Evolutionary conservation across 2,113 vertebrate genomes (phyloP).

Genomic region (Periophthalmodon schlosseri): DNA sequence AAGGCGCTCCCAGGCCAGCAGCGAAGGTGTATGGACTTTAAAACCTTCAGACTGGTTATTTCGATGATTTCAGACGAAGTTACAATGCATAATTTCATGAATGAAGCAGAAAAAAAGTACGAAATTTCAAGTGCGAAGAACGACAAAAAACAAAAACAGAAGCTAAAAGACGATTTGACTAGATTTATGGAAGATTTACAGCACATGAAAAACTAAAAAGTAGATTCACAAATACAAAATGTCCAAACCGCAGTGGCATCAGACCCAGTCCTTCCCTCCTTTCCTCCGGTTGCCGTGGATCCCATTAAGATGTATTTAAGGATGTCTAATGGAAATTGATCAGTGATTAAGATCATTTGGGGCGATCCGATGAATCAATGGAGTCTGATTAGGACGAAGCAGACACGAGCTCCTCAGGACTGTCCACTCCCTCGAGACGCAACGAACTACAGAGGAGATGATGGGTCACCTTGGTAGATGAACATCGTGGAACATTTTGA

Average conservation of each 20-base stretch:
- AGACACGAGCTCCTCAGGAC: conserved; percentile 11
- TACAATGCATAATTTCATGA: too few relatives aligned
- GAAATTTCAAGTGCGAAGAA: too few relatives aligned
- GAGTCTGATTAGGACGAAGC: conserved; percentile 53
- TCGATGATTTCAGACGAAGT: too few relatives aligned
- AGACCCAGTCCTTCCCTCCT: not conserved
- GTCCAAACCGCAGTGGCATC: not conserved
- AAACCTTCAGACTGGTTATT: too few relatives aligned
- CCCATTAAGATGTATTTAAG: conserved; percentile 69
- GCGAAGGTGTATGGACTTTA: too few relatives aligned
- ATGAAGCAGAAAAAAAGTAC: too few relatives aligned
- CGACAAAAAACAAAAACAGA: too few relatives aligned
- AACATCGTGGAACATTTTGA: not conserved
- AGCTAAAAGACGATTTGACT: not conserved
- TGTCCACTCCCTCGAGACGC: conserved; percentile 13
- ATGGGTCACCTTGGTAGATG: conserved; percentile 54
- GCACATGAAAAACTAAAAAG: not conserved
- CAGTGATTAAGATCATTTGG: conserved; percentile 70
- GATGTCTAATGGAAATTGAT: conserved; percentile 75
- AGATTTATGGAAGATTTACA: not conserved
- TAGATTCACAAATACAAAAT: not conserved
- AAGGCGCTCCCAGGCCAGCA: too few relatives aligned
- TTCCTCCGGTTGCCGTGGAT: conserved; percentile 36
- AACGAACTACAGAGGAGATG: not conserved
- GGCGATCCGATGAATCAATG: conserved; percentile 74